Evolutionary conservation across 2,797 vertebrate species (phyloP), one percentile per base, ranked within the genome.

Genomic region (Botia almorhae): DNA sequence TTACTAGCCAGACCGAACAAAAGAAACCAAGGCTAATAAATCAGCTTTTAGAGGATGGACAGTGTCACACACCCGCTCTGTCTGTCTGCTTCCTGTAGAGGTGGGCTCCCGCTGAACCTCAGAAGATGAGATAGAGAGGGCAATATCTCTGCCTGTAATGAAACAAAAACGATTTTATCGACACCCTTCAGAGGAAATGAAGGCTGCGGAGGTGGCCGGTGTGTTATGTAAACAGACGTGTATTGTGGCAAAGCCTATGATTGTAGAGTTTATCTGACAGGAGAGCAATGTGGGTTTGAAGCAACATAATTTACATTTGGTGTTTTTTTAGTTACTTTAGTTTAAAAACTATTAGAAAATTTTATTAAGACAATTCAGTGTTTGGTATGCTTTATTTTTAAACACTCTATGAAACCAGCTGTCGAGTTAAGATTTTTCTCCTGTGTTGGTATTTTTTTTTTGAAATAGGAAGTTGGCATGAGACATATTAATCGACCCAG

Each of bases 1-100:
- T 91, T 90, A 90, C 88, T 91, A 91, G 92, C 87, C 91, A 87
- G 83, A 90, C 91, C 92, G 95, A 95, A 93, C 91, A 91, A 81
- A 87, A 80, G 90, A 91, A 43, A 88, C 85, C 89, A 69, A 39
- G 50, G 46, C 91, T 94, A 94, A 94, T 95, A 94, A 93, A 94
- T 94, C 91, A 92, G 90, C 92, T 89, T 92, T 93, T 90, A 92
- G 90, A 91, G 91, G 68, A 90, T 90, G 85, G 89, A 84, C 80
- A 88, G 92, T 90, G 92, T 90, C 90, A 89, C 89, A 89, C 63
- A 79, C 88, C 89, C 90, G 89, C 91, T 83, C 89, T 81, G 89
- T 87, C 89, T 89, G 76, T 89, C 88, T 89, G 89, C 87, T 91
- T 87, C 88, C 85, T 91, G 92, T 92, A 92, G 83, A 76, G 92